phyloP scores from a whole-genome alignment of 2,888 invertebrate genomes.

The Dryadula phaetusa region DNA sequence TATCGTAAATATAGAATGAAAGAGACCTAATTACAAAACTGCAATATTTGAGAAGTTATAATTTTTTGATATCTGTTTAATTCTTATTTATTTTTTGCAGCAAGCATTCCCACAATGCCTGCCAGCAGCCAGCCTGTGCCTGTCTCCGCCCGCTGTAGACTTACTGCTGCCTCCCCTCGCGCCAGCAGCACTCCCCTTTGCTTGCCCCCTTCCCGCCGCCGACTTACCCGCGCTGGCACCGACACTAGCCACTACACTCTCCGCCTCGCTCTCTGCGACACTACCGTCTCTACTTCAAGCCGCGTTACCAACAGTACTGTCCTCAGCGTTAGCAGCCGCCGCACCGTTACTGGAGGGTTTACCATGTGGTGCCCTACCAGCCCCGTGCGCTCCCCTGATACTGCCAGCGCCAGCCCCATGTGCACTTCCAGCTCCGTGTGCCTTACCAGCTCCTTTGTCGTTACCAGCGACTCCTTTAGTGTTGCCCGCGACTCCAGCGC shows the following conservation, averaged over 20 bases:
- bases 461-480: not conserved
- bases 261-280: slow-evolving; percentile 49
- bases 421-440: slow-evolving; percentile 13
- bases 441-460: slow-evolving; percentile 37
- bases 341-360: slow-evolving; percentile 54
- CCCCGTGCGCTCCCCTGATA: not conserved
- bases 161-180: slow-evolving; percentile 48
- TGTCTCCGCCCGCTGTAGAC: slow-evolving; percentile 50
- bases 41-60: too few relatives aligned
- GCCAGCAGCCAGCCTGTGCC: slow-evolving; percentile 44
- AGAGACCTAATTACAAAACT: too few relatives aligned
- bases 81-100: slow-evolving; percentile 35
- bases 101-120: slow-evolving; percentile 48
- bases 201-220: slow-evolving; percentile 23
- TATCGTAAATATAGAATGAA: too few relatives aligned
- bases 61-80: not conserved
- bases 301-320: slow-evolving; percentile 58
- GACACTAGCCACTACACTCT: slow-evolving; percentile 47
- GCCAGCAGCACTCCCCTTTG: slow-evolving; percentile 29
- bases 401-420: not conserved
- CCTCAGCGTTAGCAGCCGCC: slow-evolving; percentile 59
- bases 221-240: slow-evolving; percentile 45
- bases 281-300: slow-evolving; percentile 52
- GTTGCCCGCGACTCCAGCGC: slow-evolving; percentile 10
- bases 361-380: slow-evolving; percentile 36